A percentile compares a stretch with the other conserved stretches of the same genome.
These are phyloP conservation scores for Microctonus brassicae DNA, from an alignment of 2,888 invertebrate genomes.

Conservation along the genomic window DNA sequence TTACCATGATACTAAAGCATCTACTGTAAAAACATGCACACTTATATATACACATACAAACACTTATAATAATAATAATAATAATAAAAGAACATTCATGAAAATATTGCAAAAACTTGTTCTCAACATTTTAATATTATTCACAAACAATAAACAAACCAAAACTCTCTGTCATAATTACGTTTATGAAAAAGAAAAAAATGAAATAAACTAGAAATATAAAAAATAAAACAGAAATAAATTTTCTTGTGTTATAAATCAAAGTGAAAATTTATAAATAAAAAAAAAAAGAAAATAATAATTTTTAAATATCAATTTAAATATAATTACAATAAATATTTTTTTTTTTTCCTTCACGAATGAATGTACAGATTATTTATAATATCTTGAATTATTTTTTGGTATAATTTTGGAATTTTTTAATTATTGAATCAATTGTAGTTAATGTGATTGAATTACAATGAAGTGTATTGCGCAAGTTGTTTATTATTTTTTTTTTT, in stretches of 20 bases:
- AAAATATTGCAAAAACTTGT: neutral
- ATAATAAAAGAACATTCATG: neutral
- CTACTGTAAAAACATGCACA: neutral
- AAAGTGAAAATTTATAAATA: neutral
- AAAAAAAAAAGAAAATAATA: too few species aligned
- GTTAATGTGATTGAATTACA: too few species aligned
- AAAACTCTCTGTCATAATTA: neutral
- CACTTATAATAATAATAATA: neutral
- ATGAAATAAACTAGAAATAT: too few species aligned
- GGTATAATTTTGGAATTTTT: too few species aligned
- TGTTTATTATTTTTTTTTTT: too few species aligned
- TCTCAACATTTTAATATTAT: neutral
- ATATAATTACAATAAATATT: too few species aligned
- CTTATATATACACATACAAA: neutral
- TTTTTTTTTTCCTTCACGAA: too few species aligned
- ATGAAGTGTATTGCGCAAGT: too few species aligned
- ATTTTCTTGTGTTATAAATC: neutral
- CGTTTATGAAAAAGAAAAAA: neutral
- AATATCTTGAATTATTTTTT: too few species aligned
- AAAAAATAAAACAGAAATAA: neutral
- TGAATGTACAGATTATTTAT: too few species aligned
- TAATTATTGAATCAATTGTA: too few species aligned
- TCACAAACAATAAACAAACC: neutral
- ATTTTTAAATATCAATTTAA: too few species aligned
- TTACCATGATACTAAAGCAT: neutral